Evolutionary conservation across 2,888 invertebrate species (phyloP).

Genomic region (Dinocampus coccinellae): DNA sequence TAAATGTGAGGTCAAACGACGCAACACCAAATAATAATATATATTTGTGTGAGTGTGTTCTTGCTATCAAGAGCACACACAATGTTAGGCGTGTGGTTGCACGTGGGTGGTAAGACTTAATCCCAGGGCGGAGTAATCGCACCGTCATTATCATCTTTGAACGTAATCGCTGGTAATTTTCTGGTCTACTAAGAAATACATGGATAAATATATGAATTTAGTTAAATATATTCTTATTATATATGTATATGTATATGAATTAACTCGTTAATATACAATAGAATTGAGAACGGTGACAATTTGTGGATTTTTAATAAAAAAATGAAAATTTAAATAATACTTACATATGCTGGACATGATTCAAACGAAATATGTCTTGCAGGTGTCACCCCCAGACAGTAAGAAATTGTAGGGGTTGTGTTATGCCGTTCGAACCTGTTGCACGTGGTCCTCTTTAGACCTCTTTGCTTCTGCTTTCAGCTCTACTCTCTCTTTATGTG

Average conservation of each 20-base stretch:
- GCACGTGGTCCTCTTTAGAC: conserved; percentile 38
- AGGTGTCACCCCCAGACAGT: conserved; percentile 17
- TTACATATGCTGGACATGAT: conserved; percentile 2
- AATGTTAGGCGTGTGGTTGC: background rate
- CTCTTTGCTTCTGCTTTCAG: background rate
- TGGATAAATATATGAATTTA: conserved; percentile 14
- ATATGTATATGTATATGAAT: background rate
- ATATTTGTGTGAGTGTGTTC: background rate
- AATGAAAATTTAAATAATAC: background rate
- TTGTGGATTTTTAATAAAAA: background rate
- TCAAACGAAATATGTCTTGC: conserved; percentile 3
- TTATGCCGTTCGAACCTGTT: conserved; percentile 40
- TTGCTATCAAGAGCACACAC: background rate
- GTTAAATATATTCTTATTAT: background rate
- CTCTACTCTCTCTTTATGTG: background rate
- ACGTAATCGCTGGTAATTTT: conserved; percentile 30
- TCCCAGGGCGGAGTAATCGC: conserved; percentile 29
- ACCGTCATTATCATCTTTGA: conserved; percentile 33
- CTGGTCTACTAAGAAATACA: conserved; percentile 19
- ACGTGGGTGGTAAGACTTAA: conserved; percentile 29
- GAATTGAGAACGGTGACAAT: background rate
- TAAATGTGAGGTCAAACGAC: conserved; percentile 19
- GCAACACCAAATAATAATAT: conserved; percentile 11
- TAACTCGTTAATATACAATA: background rate
- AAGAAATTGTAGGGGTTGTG: conserved; percentile 1